Percentiles rank a stretch among this genome's conserved stretches.
Evolutionary conservation across 1,140 invertebrate species (phyloP).

Genomic region (Cataglyphis hispanica): DNA sequence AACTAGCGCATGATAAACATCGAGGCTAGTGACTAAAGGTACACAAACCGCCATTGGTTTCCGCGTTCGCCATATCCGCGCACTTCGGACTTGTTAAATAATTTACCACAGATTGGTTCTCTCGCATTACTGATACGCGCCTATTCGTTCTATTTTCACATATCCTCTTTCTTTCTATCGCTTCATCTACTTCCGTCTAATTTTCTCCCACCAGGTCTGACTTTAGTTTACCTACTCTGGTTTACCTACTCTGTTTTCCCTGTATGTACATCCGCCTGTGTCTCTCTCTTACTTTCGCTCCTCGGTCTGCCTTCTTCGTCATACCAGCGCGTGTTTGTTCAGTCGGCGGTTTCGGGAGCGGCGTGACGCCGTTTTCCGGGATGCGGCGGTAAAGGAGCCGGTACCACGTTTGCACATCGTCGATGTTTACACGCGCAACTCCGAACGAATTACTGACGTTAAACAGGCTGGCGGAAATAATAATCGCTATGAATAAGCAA

Average conservation of each 20-base stretch:
- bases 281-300: neutral
- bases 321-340: slow-evolving; percentile 60
- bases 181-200: slow-evolving; percentile 56
- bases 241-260: neutral
- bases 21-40: neutral
- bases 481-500: slow-evolving; percentile 50
- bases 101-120: slow-evolving; percentile 56
- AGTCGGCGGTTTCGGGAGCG: slow-evolving; percentile 53
- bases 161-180: slow-evolving; percentile 17
- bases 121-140: neutral
- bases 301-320: slow-evolving; percentile 40
- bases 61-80: neutral
- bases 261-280: slow-evolving; percentile 24
- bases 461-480: slow-evolving; percentile 55
- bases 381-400: slow-evolving; percentile 41
- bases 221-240: neutral
- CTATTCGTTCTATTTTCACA: slow-evolving; percentile 30
- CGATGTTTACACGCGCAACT: slow-evolving; percentile 58
- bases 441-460: slow-evolving; percentile 39
- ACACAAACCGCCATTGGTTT: slow-evolving; percentile 25
- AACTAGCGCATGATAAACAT: slow-evolving; percentile 44
- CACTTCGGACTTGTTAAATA: slow-evolving; percentile 25
- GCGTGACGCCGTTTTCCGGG: slow-evolving; percentile 61
- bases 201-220: slow-evolving; percentile 9
- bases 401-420: slow-evolving; percentile 55